phyloP scores from a whole-genome alignment of 2,797 vertebrate species.

The Strix occidentalis region DNA sequence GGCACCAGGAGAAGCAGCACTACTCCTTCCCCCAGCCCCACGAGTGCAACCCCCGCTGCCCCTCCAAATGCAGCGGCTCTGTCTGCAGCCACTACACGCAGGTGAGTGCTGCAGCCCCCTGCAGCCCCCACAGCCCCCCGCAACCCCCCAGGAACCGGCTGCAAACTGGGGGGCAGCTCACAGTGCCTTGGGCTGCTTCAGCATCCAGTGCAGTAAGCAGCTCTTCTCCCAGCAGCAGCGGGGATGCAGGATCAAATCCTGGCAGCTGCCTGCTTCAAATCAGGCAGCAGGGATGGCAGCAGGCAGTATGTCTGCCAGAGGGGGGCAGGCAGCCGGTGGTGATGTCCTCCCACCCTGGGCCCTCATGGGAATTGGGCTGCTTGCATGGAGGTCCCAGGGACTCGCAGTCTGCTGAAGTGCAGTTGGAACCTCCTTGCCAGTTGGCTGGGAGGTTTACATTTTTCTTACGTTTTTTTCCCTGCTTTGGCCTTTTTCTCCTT shows the following conservation, averaged over 20 bases:
- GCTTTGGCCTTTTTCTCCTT: background rate
- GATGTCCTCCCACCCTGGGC: background rate
- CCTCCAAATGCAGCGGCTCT: conserved; percentile 80
- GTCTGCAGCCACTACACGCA: conserved; percentile 92
- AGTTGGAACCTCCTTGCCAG: background rate
- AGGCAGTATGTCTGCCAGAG: background rate
- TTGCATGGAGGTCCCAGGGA: background rate
- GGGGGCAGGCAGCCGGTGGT: background rate
- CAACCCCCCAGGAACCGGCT: rapidly evolving
- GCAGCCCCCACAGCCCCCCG: background rate
- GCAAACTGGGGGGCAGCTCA: background rate
- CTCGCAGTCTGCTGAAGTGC: background rate
- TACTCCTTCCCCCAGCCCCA: conserved; percentile 79
- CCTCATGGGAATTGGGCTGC: background rate
- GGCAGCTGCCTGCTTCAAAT: background rate
- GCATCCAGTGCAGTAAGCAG: background rate
- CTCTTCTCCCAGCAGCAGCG: background rate
- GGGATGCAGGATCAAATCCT: background rate
- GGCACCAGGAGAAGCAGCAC: conserved; percentile 84
- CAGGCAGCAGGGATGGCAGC: background rate
- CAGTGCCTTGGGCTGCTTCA: background rate
- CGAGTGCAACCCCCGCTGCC: conserved; percentile 74
- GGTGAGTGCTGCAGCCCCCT: conserved; percentile 67
- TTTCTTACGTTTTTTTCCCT: background rate
- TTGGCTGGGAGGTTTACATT: background rate